Base-by-base conservation (phyloP, 2,888 invertebrate species). In the Epicampocera succincta region DNA sequence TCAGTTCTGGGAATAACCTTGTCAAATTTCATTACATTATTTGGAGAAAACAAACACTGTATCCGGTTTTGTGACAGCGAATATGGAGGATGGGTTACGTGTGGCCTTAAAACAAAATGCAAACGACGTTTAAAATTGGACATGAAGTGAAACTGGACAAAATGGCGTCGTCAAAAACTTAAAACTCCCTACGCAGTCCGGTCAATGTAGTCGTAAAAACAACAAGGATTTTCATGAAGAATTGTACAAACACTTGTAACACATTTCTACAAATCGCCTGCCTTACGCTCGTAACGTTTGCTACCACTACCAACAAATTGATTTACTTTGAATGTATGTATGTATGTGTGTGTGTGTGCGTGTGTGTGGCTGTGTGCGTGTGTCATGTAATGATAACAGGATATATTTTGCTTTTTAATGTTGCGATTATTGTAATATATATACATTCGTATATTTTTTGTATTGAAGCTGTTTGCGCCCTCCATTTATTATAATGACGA, bases 81-180 rank as follows among this genome's bases (percentile, higher is more conserved):
- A 25, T 25, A 25, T 1, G 29, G 29, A 29, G 29, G 29, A 3
- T 29, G 29, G 29, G 3, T 29, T 29, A 4, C 3, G 29, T 29
- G 3, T 29, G 29, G 3, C 3, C 29, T 4, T 29, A 33, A 33
- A 33, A 33, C 8, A 9, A 33, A 33, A 9, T 33, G 33, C 33
- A 13, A 19, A 17, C 19, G 9, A 8, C 11, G 29, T 52, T 48
- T 0, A 19, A 19, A 29, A 33, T 44, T 56, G 38, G 40, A 52
- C 38, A 69, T 52, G 29, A 75, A 54, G 48, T 66, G 60, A 69
- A 74, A 78, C 69, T 72, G 82, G 82, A 61, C 82, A 82, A 82
- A 78, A 82, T 82, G 82, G 82, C 82, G 82, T 82, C 82, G 82
- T 82, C 82, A 75, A 65, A 50, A 25, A 54, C 54, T 44, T 40